Base-by-base conservation (phyloP, 1,140 invertebrate genomes). In the Drosophila sproati region DNA sequence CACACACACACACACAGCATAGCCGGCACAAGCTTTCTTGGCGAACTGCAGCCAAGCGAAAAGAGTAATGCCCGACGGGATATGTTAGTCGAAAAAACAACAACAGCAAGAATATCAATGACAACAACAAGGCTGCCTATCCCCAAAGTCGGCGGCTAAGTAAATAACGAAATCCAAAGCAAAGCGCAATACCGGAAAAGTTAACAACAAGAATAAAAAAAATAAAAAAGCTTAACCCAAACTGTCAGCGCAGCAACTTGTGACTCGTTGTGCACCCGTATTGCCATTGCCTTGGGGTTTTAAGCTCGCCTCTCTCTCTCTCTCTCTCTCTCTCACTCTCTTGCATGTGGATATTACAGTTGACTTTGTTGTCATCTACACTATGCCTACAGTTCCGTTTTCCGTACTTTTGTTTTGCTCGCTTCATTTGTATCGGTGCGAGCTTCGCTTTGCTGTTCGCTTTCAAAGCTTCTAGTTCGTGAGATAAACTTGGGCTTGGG, bases 401-500 rank as follows among this genome's bases (percentile, higher is more conserved):
- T 50, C 10, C 10, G 32, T 43, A 29, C 62, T 80, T 88, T 88
- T 88, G 83, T 88, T 88, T 88, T 88, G 83, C 80, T 88, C 80
- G 66, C 48, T 59, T 76, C 64, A 66, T 88, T 83, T 83, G 28
- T 50, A 57, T 60, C 28, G 12, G 32, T 28, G 28, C 32, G 39
- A 70, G 72, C 39, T 56, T 59, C 29, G 43, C 31, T 57, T 62
- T 32, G 43, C 43, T 50, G 48, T 56, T 43, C 56, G 64, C 56
- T 28, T 61, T 51, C 20, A 41, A 29, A 39, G 50, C 41, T 62
- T 56, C 8, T 52, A 5, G 7, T 39, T 48, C 8, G 43, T 29
- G 51, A 60, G 61, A 56, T 41, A 37, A 54, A 60, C 74, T 47
- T 71, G 56, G 52, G 41, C 61, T 20, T 64, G 45, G 37, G 71